phyloP scores from a whole-genome alignment of 2,888 invertebrate genomes.

The Lomographa bimaculata region DNA sequence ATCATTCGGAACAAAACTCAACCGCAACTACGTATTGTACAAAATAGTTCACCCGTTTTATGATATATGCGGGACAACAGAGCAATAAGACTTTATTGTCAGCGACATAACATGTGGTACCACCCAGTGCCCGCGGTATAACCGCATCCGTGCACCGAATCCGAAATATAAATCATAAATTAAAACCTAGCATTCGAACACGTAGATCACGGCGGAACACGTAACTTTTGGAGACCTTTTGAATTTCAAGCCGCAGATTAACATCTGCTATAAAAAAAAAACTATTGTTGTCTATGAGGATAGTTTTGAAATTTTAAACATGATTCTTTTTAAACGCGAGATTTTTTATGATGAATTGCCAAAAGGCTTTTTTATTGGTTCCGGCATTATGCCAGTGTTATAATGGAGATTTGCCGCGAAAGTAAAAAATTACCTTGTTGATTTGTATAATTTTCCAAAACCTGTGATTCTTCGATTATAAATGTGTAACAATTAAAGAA shows the following conservation, averaged over 20 bases:
- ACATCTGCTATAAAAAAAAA: conserved; percentile 20
- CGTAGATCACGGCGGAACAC: conserved; percentile 32
- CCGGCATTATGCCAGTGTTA: too few relatives aligned
- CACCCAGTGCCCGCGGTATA: conserved; percentile 38
- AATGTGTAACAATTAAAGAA: too few relatives aligned
- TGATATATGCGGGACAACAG: conserved; percentile 10
- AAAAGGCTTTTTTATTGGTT: too few relatives aligned
- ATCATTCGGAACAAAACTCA: background rate
- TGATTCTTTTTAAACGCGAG: conserved; percentile 13
- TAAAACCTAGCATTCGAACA: conserved; percentile 37
- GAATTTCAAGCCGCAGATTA: conserved; percentile 39
- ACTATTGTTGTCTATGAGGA: conserved; percentile 36
- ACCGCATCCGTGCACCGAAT: conserved; percentile 41
- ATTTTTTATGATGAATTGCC: too few relatives aligned
- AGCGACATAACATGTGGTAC: conserved; percentile 40
- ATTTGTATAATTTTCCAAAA: too few relatives aligned
- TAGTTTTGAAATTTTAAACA: conserved; percentile 35
- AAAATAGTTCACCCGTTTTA: conserved; percentile 12
- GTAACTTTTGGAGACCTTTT: conserved; percentile 34
- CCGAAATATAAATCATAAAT: conserved; percentile 36
- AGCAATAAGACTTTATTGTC: conserved; percentile 33
- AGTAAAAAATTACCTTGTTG: too few relatives aligned
- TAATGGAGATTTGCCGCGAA: too few relatives aligned
- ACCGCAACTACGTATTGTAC: conserved; percentile 6
- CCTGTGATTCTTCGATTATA: too few relatives aligned